Evolutionary conservation across 1,140 invertebrate species (phyloP), one percentile per base, ranked within the genome.

Genomic region (Amyelois transitella): DNA sequence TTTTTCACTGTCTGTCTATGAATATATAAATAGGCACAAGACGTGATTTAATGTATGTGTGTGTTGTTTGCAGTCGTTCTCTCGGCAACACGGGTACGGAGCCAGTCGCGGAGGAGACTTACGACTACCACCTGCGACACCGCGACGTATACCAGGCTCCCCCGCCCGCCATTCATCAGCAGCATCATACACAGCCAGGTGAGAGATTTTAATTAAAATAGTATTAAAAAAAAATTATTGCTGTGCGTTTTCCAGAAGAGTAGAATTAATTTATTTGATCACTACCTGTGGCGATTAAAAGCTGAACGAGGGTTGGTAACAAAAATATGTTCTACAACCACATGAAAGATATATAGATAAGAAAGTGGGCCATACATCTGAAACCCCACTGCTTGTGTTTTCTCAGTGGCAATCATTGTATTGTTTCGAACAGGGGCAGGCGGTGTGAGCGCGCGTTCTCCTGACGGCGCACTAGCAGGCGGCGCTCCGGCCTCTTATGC

Each of bases 101-200:
- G 51, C 55, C 76, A 1, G 68, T 79, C 4, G 63, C 74, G 1
- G 84, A 85, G 7, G 84, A 84, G 43, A 78, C 64, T 44, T 87
- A 87, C 56, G 84, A 87, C 60, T 87, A 87, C 55, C 84, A 87
- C 64, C 60, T 84, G 47, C 77, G 84, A 0, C 84, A 87, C 24
- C 75, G 84, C 7, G 84, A 87, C 62, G 77, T 85, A 10, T 87
- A 84, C 60, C 81, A 82, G 53, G 69, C 80, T 0, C 67, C 75
- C 14, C 69, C 73, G 7, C 70, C 80, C 3, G 59, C 75, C 2
- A 44, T 81, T 2, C 81, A 85, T 53, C 81, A 84, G 50, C 79
- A 81, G 20, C 83, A 83, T 49, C 84, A 82, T 53, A 72, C 79
- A 0, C 74, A 72, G 12, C 67, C 78, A 53, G 78, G 80, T 81